Percentiles rank a stretch among this genome's conserved stretches.
phyloP scores from a whole-genome alignment of 1,140 invertebrate genomes.

The Choristoneura fumiferana region DNA sequence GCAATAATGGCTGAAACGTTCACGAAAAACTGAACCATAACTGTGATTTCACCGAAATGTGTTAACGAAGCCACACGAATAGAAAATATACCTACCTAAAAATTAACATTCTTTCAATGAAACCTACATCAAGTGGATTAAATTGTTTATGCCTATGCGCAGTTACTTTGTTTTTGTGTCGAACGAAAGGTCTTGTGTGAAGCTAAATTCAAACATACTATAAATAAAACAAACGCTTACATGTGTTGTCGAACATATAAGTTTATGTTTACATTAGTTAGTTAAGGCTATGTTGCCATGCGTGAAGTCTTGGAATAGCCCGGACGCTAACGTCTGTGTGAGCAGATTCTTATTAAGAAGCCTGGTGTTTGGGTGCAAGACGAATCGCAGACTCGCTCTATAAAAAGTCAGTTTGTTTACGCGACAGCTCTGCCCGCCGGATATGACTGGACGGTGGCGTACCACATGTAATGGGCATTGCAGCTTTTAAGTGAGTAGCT shows the following conservation, averaged over 20 bases:
- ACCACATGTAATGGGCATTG: conserved; percentile 58
- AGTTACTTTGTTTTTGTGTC: no score
- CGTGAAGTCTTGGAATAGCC: background rate
- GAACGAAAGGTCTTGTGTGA: conserved; percentile 16
- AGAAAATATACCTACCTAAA: no score
- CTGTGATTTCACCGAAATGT: no score
- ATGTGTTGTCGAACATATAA: conserved; percentile 8
- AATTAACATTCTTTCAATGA: no score
- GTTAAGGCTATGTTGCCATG: conserved; percentile 12
- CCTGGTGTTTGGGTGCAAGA: conserved; percentile 42
- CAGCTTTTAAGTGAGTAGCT: conserved; percentile 24
- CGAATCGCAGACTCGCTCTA: conserved; percentile 56
- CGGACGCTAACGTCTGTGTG: conserved; percentile 5
- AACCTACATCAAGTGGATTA: no score
- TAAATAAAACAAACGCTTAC: conserved; percentile 15
- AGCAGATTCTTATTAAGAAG: conserved; percentile 29
- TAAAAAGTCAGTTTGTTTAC: conserved; percentile 72
- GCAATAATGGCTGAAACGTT: no score
- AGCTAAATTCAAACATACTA: conserved; percentile 14
- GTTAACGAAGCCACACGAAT: no score
- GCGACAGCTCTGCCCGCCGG: conserved; percentile 38
- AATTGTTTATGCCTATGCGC: no score
- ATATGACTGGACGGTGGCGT: conserved; percentile 51
- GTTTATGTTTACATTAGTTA: background rate
- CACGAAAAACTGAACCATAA: no score